Base-by-base conservation (phyloP, 2,888 invertebrate genomes). In the Cantharis lateralis region DNA sequence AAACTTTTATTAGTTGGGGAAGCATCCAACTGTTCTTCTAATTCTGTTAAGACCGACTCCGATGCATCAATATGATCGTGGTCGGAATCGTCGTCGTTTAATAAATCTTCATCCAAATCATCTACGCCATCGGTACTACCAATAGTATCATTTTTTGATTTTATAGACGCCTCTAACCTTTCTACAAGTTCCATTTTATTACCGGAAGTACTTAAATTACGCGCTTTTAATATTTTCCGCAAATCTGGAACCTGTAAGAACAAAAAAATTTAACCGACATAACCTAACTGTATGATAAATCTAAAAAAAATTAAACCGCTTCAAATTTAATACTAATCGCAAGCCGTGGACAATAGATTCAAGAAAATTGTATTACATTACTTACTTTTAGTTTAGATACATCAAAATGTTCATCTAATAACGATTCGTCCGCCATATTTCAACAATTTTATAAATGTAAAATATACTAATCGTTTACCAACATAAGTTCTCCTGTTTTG, bases 161-260 rank as follows among this genome's bases (percentile, higher is more conserved):
- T 92, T 82, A 91, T 86, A 1, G 91, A 90, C 10, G 92, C 90
- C 85, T 94, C 94, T 69, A 97, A 90, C 82, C 96, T 91, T 81
- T 95, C 93, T 63, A 94, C 90, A 72, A 97, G 89, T 84, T 96
- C 96, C 64, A 90, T 93, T 90, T 96, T 97, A 86, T 96, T 95
- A 5, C 97, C 97, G 70, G 92, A 89, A 10, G 92, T 90, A 13
- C 93, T 89, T 20, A 96, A 89, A 18, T 95, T 95, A 84, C 95
- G 92, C 79, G 92, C 89, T 88, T 96, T 96, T 73, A 97, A 88
- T 87, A 96, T 95, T 83, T 93, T 93, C 84, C 94, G 95, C 82
- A 97, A 89, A 87, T 97, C 96, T 13, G 95, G 93, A 48, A 97
- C 96, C 93, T 96, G 88, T 84, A 90, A 82, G 69, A 2, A 64